phyloP scores from a whole-genome alignment of 2,797 vertebrate species.

The Catharus ustulatus region DNA sequence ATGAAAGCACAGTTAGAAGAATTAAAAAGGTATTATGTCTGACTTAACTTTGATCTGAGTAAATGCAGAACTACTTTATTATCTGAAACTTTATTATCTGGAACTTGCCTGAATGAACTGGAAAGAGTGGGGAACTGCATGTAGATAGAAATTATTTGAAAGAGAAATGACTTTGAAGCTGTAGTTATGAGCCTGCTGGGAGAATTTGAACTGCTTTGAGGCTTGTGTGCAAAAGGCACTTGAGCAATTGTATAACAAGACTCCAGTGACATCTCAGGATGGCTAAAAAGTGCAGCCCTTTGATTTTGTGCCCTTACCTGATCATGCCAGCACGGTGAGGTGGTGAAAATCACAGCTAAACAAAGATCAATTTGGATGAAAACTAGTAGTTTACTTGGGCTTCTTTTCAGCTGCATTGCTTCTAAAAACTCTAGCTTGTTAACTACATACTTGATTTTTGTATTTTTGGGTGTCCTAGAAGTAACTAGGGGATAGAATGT shows the following conservation, averaged over 20 bases:
- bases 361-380: not conserved
- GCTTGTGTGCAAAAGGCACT: not conserved
- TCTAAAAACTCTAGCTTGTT: not conserved
- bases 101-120: not conserved
- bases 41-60: not conserved
- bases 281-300: not conserved
- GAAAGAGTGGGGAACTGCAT: not conserved
- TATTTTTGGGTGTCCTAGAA: not conserved
- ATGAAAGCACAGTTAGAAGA: not conserved
- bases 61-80: not conserved
- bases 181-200: not conserved
- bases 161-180: not conserved
- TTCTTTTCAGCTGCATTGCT: not conserved
- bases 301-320: not conserved
- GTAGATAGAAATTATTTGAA: not conserved
- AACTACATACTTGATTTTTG: not conserved
- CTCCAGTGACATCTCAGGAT: not conserved
- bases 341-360: not conserved
- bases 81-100: not conserved
- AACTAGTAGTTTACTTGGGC: not conserved
- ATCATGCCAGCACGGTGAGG: not conserved
- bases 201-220: not conserved
- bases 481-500: not conserved
- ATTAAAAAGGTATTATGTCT: not conserved
- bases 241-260: not conserved